These are phyloP conservation scores for Atractosteus spatula DNA, from an alignment of 2,113 vertebrate genomes.

Conservation along the genomic window DNA sequence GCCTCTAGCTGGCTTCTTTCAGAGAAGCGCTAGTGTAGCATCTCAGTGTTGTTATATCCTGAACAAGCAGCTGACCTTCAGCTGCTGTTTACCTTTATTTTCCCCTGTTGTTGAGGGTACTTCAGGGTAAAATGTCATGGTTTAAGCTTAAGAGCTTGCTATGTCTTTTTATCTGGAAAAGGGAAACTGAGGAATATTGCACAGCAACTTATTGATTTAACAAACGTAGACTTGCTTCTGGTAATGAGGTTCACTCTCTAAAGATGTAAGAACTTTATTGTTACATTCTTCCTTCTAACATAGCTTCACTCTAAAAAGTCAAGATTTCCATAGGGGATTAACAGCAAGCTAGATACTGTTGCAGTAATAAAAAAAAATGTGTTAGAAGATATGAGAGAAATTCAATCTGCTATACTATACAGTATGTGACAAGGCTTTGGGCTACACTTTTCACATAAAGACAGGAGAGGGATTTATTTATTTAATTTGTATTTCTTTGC, in stretches of 20 bases:
- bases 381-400: constrained; percentile 73
- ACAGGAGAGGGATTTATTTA: constrained; percentile 36
- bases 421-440: constrained; percentile 52
- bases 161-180: background rate
- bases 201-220: constrained; percentile 56
- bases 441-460: constrained; percentile 51
- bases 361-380: constrained; percentile 60
- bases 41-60: constrained; percentile 41
- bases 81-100: background rate
- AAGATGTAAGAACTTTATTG: constrained; percentile 39
- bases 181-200: background rate
- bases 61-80: background rate
- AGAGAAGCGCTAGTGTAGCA: constrained; percentile 47
- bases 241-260: constrained; percentile 43
- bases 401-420: constrained; percentile 57
- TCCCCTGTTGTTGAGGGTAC: background rate
- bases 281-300: constrained; percentile 39
- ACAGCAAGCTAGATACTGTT: constrained; percentile 63
- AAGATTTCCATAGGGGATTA: constrained; percentile 31
- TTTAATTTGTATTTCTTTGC: too few species aligned
- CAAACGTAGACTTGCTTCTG: constrained; percentile 4
- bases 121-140: background rate
- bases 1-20: constrained; percentile 20
- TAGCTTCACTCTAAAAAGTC: constrained; percentile 45
- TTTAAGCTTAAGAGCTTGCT: too few species aligned